Base-by-base conservation (phyloP, 2,888 invertebrate genomes). In the Panzeria rudis region DNA sequence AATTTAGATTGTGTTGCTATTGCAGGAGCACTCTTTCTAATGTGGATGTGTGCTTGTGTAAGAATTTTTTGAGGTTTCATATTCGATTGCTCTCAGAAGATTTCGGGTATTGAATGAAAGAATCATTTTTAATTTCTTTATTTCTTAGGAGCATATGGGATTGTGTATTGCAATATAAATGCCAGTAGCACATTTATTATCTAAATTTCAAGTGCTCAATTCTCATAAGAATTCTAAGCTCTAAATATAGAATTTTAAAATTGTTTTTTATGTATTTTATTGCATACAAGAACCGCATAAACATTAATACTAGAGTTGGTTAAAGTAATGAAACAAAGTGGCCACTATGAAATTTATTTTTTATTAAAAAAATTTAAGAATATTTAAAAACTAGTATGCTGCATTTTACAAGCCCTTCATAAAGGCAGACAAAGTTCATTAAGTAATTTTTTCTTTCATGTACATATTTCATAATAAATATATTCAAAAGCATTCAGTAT, bases 71-170 rank as follows among this genome's bases (percentile, higher is more conserved):
- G 29, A 20, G 54, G 62, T 50, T 64, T 76, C 20, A 62, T 69
- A 62, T 69, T 72, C 68, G 72, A 83, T 41, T 61, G 71, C 35
- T 78, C 78, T 71, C 80, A 15, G 20, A 41, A 32, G 76, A 41
- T 56, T 79, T 71, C n/a, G 17, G 23, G 15, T 71, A 75, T 71
- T 79, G 75, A 84, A 15, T 23, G 8, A 20, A 17, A 17, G 41
- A 76, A 62, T 56, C 44, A 64, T 56, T 80, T 56, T 72, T 56
- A 44, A 76, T 75, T 62, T 61, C 20, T 75, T 59, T 68, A 52
- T 64, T 64, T 44, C 17, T 41, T 56, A 20, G 6, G 1, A 41
- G 11, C 47, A 32, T 32, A 4, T 79, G n/a, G 52, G 13, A 23
- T 32, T 8, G 3, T 66, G 20, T 25, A 9, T 52, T 1, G 20